Evolutionary conservation across 64 coral and sea anemone species (phyloP).

Genomic region (Pachyseris speciosa): DNA sequence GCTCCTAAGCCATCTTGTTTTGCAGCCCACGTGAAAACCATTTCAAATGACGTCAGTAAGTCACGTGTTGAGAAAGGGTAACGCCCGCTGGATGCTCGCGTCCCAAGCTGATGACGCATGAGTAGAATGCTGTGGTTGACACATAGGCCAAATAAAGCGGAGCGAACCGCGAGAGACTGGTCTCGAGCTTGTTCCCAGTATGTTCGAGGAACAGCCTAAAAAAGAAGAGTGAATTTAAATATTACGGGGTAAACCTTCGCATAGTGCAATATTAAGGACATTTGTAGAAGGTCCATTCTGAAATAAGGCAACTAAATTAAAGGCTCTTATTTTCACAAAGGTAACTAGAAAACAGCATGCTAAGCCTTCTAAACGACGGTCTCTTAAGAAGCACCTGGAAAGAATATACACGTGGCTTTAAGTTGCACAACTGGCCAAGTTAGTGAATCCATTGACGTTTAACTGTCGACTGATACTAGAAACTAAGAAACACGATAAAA

Average conservation of each 20-base stretch:
- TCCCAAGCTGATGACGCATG: slow-evolving; percentile 80
- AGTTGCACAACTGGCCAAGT: neutral
- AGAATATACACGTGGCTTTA: no score
- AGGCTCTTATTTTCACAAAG: no score
- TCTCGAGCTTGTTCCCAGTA: slow-evolving; percentile 85
- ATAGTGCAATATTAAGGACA: neutral
- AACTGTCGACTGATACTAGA: neutral
- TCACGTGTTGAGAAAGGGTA: slow-evolving; percentile 80
- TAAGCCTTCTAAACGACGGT: no score
- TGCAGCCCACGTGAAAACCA: slow-evolving; percentile 39
- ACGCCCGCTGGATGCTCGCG: slow-evolving; percentile 67
- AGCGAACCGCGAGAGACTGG: slow-evolving; percentile 73
- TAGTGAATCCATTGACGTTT: neutral
- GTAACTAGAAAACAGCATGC: no score
- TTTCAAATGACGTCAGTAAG: slow-evolving; percentile 54
- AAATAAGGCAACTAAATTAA: no score
- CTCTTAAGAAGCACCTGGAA: no score
- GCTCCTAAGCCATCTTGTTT: slow-evolving; percentile 32
- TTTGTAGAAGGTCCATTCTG: neutral
- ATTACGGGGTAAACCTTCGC: no score
- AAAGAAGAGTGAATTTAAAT: neutral
- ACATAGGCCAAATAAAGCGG: slow-evolving; percentile 87
- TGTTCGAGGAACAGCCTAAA: slow-evolving; percentile 58
- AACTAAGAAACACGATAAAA: neutral
- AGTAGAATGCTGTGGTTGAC: slow-evolving; percentile 83